Conservation (phyloP, 2,797 vertebrate species). For the Orestias chungarensis region DNA sequence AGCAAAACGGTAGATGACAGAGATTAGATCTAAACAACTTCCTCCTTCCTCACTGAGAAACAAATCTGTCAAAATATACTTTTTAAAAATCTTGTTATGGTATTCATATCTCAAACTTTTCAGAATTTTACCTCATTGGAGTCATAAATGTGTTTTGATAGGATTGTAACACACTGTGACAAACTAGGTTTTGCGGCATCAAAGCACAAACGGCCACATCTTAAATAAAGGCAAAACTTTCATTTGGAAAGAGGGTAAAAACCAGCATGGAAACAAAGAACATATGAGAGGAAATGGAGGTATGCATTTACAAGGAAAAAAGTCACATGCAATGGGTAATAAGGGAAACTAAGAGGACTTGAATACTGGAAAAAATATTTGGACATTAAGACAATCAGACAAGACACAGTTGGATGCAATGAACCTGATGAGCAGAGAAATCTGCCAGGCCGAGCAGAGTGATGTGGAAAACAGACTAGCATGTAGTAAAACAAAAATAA, state of each 20-base stretch:
- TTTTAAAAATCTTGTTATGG: not conserved
- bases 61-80: not conserved
- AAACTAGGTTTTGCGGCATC: not conserved
- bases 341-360: not conserved
- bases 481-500: not conserved
- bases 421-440: not conserved
- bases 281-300: not conserved
- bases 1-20: not conserved
- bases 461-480: not conserved
- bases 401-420: not conserved
- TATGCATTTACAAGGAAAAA: not conserved
- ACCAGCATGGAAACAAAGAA: not conserved
- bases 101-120: not conserved
- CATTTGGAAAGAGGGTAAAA: not conserved
- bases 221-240: not conserved
- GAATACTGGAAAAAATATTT: not conserved
- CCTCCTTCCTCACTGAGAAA: not conserved
- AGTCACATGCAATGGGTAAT: not conserved
- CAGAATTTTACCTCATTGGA: not conserved
- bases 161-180: not conserved
- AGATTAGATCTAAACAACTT: not conserved
- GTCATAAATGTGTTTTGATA: not conserved
- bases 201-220: not conserved
- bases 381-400: not conserved
- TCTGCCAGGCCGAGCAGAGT: not conserved